These are phyloP conservation scores for Monodelphis domestica DNA, from an alignment of 2,797 vertebrate genomes.

Conservation along the genomic window DNA sequence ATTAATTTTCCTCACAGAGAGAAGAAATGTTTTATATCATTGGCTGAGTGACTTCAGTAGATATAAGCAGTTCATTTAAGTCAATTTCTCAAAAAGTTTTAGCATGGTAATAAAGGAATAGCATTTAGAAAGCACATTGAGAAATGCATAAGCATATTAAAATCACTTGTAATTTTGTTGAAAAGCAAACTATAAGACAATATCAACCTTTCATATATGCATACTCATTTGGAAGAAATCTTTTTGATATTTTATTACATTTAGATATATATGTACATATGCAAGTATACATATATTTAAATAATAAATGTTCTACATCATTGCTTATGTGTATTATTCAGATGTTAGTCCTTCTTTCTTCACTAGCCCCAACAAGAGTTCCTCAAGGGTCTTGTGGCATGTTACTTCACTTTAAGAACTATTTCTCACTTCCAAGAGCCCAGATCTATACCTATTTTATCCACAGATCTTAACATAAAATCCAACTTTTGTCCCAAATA, in stretches of 20 bases:
- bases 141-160: not conserved
- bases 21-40: not conserved
- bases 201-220: not conserved
- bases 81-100: not conserved
- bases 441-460: not conserved
- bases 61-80: conserved; percentile 6
- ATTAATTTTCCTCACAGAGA: not conserved
- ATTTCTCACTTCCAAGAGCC: not conserved
- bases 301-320: not conserved
- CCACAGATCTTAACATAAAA: not conserved
- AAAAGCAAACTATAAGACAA: not conserved
- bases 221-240: not conserved
- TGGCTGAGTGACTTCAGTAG: not conserved
- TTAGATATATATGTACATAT: not conserved
- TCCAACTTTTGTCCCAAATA: not conserved
- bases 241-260: not conserved
- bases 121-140: not conserved
- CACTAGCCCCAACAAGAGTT: too few species aligned
- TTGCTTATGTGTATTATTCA: not conserved
- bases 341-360: too few species aligned
- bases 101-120: not conserved
- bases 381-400: not conserved
- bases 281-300: not conserved
- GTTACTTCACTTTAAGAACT: not conserved
- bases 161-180: not conserved